A percentile compares a stretch with the other conserved stretches of the same genome.
Evolutionary conservation across 2,888 invertebrate species (phyloP).

Genomic region (Argynnis bischoffii): DNA sequence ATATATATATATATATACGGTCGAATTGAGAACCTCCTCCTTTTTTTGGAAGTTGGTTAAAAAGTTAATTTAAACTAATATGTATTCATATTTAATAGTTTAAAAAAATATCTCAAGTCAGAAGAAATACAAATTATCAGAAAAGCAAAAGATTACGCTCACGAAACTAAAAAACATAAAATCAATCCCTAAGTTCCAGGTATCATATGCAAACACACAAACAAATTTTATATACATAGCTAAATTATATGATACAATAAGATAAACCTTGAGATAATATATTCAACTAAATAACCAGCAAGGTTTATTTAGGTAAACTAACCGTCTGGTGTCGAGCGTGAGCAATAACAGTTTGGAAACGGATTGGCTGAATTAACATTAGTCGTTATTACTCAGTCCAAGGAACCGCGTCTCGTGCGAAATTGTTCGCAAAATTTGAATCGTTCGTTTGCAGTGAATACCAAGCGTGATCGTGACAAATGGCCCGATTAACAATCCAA

Average conservation of each 20-base stretch:
- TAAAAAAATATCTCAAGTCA: too few species aligned
- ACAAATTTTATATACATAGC: neutral
- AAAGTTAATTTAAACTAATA: too few species aligned
- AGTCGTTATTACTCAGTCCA: slow-evolving; percentile 38
- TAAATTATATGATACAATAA: neutral
- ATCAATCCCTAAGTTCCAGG: too few species aligned
- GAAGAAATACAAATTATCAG: too few species aligned
- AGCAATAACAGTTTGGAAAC: slow-evolving; percentile 27
- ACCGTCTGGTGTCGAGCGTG: slow-evolving; percentile 20
- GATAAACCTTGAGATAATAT: neutral
- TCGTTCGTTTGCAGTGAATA: slow-evolving; percentile 66
- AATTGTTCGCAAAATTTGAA: slow-evolving; percentile 70
- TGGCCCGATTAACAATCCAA: slow-evolving; percentile 77
- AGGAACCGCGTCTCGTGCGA: slow-evolving; percentile 48
- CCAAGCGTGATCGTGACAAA: slow-evolving; percentile 77
- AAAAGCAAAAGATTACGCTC: too few species aligned
- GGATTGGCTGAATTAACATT: slow-evolving; percentile 35
- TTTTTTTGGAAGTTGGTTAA: too few species aligned
- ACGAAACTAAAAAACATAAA: too few species aligned
- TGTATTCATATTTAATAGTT: too few species aligned
- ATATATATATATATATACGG: too few species aligned
- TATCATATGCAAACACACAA: neutral
- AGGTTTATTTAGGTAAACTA: slow-evolving; percentile 8
- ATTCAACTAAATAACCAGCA: neutral
- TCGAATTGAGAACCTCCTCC: too few species aligned